Evolutionary conservation across 2,888 invertebrate genomes (phyloP).

Genomic region (Drosophila longiperda): DNA sequence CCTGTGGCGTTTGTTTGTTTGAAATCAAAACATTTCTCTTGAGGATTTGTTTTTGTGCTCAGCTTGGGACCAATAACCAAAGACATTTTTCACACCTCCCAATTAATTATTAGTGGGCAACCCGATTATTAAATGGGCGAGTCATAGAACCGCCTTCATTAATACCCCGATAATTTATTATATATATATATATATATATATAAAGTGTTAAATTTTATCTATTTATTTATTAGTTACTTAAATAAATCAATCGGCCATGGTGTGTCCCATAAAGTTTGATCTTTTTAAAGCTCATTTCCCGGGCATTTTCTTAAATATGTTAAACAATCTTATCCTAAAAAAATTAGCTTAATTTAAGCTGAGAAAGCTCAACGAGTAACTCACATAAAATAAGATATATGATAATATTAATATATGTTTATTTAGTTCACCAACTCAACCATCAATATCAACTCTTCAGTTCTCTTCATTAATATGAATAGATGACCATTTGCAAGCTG

Average conservation of each 20-base stretch:
- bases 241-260: not conserved
- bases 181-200: not conserved
- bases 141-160: slow-evolving; percentile 14
- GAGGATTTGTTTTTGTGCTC: not conserved
- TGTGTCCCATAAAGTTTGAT: not conserved
- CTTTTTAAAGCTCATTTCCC: not conserved
- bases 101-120: slow-evolving; percentile 30
- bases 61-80: not conserved
- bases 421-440: not conserved
- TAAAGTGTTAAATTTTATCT: not conserved
- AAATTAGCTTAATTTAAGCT: not conserved
- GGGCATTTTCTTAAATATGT: not conserved
- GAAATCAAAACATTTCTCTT: slow-evolving; percentile 74
- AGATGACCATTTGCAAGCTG: slow-evolving; percentile 32
- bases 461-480: slow-evolving; percentile 40
- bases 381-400: not conserved
- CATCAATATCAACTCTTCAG: slow-evolving; percentile 10
- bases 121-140: slow-evolving; percentile 14
- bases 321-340: not conserved
- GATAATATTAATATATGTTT: too few relatives aligned
- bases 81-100: slow-evolving; percentile 48
- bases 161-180: slow-evolving; percentile 40
- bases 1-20: slow-evolving; percentile 75
- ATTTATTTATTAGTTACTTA: not conserved
- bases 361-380: not conserved